Base-by-base conservation (phyloP, 2,113 vertebrate species). In the Puntigrus tetrazona region DNA sequence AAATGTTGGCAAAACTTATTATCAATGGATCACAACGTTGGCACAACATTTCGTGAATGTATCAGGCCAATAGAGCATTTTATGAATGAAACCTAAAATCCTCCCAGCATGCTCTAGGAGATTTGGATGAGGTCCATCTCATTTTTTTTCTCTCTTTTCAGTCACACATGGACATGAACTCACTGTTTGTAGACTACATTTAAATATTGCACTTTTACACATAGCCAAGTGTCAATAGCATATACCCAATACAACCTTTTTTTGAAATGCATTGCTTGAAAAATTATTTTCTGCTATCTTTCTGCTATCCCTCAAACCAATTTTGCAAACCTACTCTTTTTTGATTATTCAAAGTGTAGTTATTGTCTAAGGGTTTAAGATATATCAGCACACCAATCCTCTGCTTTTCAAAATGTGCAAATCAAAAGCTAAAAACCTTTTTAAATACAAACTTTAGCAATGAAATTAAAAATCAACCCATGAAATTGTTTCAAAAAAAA, bases 51-150 rank as follows among this genome's bases (percentile, higher is more conserved):
- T 87, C 67, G 78, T 85, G 79, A 82, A 87, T 84, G 74, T 82
- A 72, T 87, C 82, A 63, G 18, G 63, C 63, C 22, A 27, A 43
- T 52, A 76, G 52, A 81, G 50, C 52, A 34, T 61, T 87, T 87
- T 85, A 61, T 78, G 83, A 87, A 87, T 87, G 83, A 69, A 73
- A 84, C 61, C 73, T 85, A 87, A 85, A 84, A 87, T 78, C 55
- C 45, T 82, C 79, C 45, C 83, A 84, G 83, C 73, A 82, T 87
- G 86, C 78, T 73, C 31, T 52, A 59, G 16, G 22, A 61, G 55
- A 81, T 77, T 50, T 87, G 86, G 86, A 87, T 70, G 83, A 20
- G 5, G 45, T 81, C 77, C 86, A 82, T 83, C 34, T 1, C 25
- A 16, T 22, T 3, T 61, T 16, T 45, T 14, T 47, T 16, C 14